Conservation (phyloP, 2,888 invertebrate genomes). For the Drosophila fulvimacula region DNA sequence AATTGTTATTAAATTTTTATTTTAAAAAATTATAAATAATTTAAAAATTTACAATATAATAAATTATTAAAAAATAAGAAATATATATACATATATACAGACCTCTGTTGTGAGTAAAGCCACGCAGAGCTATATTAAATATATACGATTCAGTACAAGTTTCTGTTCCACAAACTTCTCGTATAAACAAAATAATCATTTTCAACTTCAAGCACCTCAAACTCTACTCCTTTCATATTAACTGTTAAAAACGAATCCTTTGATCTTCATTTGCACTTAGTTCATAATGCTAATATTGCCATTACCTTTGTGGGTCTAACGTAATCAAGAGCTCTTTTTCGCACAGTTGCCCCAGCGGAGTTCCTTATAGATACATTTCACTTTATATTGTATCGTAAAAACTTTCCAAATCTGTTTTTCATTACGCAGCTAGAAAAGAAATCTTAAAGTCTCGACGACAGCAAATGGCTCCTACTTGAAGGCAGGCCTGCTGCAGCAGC, state of each 20-base stretch:
- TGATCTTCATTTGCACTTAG: slow-evolving; percentile 26
- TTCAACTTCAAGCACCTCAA: no score
- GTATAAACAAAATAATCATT: not conserved
- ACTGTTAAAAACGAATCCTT: slow-evolving; percentile 10
- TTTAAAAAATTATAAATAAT: no score
- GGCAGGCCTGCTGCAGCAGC: not conserved
- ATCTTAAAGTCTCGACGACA: slow-evolving; percentile 46
- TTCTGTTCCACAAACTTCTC: not conserved
- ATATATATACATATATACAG: no score
- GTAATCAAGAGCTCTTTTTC: slow-evolving; percentile 22
- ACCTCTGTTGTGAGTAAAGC: no score
- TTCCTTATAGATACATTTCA: slow-evolving; percentile 44
- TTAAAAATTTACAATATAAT: no score
- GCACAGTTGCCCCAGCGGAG: slow-evolving; percentile 24
- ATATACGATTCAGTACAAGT: not conserved
- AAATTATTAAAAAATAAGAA: no score
- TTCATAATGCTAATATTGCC: slow-evolving; percentile 1
- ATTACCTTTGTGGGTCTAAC: slow-evolving; percentile 6
- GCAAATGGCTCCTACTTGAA: slow-evolving; percentile 19
- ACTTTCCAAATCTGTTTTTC: slow-evolving; percentile 76
- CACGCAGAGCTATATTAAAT: no score
- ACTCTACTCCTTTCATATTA: not conserved
- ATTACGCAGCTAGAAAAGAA: slow-evolving; percentile 61
- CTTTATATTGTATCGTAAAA: slow-evolving; percentile 62
- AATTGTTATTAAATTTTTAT: no score